Percentiles rank a stretch among this genome's conserved stretches.
Conservation (phyloP, 2,797 vertebrate genomes). For the Aldrovandia affinis region DNA sequence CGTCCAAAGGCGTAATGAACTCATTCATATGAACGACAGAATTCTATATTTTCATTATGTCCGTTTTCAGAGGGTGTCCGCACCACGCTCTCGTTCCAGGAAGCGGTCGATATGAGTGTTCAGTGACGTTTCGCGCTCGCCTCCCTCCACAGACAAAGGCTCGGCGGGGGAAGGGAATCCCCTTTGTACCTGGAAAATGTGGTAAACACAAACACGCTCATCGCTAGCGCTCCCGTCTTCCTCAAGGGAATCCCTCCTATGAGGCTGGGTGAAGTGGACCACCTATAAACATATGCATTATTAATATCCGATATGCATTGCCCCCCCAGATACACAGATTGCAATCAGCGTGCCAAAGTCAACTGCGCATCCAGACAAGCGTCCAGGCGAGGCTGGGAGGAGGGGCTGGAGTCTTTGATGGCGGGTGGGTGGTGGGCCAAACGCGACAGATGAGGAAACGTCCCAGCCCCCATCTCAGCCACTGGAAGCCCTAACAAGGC, state of each 20-base stretch:
- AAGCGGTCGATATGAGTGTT: conserved; percentile 31
- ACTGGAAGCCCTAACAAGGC: neutral
- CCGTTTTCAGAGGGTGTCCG: conserved; percentile 27
- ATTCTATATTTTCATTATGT: conserved; percentile 24
- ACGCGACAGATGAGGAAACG: neutral
- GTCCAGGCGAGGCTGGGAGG: conserved; percentile 3
- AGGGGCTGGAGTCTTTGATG: neutral
- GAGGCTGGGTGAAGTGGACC: conserved; percentile 52
- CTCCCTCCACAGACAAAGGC: conserved; percentile 40
- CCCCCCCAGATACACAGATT: neutral
- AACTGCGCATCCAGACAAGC: conserved; percentile 4
- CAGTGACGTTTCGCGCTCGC: neutral
- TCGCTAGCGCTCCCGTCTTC: conserved; percentile 37
- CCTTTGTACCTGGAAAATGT: conserved; percentile 23
- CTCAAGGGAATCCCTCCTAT: conserved; percentile 48
- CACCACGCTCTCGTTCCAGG: neutral
- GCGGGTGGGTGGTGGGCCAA: conserved; percentile 11
- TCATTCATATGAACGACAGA: neutral
- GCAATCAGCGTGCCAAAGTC: neutral
- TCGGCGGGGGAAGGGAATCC: conserved; percentile 53
- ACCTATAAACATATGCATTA: neutral
- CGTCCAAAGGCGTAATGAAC: neutral
- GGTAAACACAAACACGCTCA: conserved; percentile 24
- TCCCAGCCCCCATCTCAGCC: neutral
- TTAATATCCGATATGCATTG: neutral